Conservation (phyloP, 2,888 invertebrate genomes). For the Galerucella nymphaeae region DNA sequence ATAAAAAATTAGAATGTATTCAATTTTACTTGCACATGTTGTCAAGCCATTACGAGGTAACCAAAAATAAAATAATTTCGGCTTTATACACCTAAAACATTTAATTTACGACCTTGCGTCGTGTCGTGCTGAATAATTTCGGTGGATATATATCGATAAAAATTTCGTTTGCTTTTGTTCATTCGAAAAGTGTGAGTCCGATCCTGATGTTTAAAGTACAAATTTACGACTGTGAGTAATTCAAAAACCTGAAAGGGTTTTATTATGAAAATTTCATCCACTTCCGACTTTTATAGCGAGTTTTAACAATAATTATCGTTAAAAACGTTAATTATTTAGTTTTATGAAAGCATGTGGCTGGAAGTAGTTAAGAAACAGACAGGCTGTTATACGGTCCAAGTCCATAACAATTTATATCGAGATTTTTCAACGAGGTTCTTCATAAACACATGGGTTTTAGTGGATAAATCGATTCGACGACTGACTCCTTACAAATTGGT, state of each 20-base stretch:
- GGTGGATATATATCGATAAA: neutral
- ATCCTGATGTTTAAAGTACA: conserved; percentile 31
- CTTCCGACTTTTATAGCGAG: conserved; percentile 53
- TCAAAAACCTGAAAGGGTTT: conserved; percentile 47
- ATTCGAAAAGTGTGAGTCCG: neutral
- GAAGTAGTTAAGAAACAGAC: conserved; percentile 34
- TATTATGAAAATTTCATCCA: conserved; percentile 49
- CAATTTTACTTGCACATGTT: conserved; percentile 49
- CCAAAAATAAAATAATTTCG: conserved; percentile 5
- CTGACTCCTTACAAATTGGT: conserved; percentile 25
- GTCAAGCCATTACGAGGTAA: conserved; percentile 37
- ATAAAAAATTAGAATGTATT: conserved; percentile 48
- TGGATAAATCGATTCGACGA: conserved; percentile 26
- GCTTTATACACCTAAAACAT: conserved; percentile 15
- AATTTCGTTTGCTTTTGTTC: too few relatives aligned
- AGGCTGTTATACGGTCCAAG: conserved; percentile 28
- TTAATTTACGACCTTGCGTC: neutral
- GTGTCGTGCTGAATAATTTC: neutral
- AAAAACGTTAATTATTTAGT: conserved; percentile 43
- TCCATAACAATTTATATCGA: conserved; percentile 26
- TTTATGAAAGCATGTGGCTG: conserved; percentile 40
- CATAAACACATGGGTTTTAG: conserved; percentile 25
- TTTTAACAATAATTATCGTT: conserved; percentile 48
- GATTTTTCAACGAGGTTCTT: conserved; percentile 27
- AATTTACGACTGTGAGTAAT: conserved; percentile 44